Evolutionary conservation across 2,113 vertebrate genomes (phyloP).

Genomic region (Phoxinus phoxinus): DNA sequence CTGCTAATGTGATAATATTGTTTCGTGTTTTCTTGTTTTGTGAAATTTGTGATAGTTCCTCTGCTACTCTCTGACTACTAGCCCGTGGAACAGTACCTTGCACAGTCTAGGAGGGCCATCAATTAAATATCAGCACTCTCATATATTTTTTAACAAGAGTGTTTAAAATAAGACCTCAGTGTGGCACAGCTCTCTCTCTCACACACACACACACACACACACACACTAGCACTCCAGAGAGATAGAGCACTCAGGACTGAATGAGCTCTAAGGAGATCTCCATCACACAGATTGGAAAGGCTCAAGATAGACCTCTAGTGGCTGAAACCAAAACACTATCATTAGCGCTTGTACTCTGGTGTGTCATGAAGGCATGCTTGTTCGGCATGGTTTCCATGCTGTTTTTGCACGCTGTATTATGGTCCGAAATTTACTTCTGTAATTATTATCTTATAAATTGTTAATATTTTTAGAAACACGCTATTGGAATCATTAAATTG

Average conservation of each 20-base stretch:
- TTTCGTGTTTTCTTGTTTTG: not conserved
- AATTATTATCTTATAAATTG: not conserved
- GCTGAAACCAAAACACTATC: not conserved
- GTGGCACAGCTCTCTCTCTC: not conserved
- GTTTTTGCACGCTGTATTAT: not conserved
- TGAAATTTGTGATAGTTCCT: not conserved
- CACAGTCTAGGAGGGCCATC: conserved; percentile 63
- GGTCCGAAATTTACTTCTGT: no score
- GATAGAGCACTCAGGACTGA: not conserved
- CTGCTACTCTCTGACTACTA: conserved; percentile 39
- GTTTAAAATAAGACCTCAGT: conserved; percentile 42
- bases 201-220: not conserved
- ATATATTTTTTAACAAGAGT: conserved; percentile 73
- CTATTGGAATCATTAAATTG: not conserved
- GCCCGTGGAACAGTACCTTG: conserved; percentile 37
- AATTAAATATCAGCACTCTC: conserved; percentile 75
- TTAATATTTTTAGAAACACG: not conserved
- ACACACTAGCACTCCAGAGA: conserved; percentile 8
- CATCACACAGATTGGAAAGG: not conserved
- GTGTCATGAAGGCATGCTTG: not conserved
- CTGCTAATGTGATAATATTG: not conserved
- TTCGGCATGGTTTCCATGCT: not conserved
- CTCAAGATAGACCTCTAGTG: conserved; percentile 30
- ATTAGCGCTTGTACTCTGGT: not conserved
- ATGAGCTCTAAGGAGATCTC: not conserved